A percentile compares a stretch with the other conserved stretches of the same genome.
These are phyloP conservation scores for Rhynchophorus ferrugineus DNA, from an alignment of 1,140 invertebrate species.

Conservation along the genomic window DNA sequence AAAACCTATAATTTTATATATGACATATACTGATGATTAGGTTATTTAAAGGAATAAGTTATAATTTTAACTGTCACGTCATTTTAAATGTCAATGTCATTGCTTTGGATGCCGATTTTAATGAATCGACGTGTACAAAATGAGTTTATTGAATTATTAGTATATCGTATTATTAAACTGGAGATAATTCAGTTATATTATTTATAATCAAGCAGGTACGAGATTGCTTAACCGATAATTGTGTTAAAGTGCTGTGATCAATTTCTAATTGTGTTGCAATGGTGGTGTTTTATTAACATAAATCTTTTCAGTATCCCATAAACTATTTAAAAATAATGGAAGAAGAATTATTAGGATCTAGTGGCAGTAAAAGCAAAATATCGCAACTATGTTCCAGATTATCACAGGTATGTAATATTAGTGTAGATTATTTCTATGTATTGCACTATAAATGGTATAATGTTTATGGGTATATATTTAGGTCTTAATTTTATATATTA, in stretches of 20 bases:
- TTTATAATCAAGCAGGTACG: constrained; percentile 6
- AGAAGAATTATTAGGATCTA: constrained; percentile 44
- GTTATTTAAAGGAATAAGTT: no score
- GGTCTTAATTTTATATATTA: constrained; percentile 8
- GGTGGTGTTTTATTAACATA: background rate
- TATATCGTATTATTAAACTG: background rate
- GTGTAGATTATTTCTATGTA: background rate
- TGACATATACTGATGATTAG: no score
- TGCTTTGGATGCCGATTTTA: background rate
- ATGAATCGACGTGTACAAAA: constrained; percentile 29
- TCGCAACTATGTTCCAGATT: constrained; percentile 51
- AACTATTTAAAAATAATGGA: constrained; percentile 43
- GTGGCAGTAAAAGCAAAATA: constrained; percentile 44
- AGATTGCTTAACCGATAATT: background rate
- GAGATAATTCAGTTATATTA: background rate
- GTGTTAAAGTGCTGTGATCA: background rate
- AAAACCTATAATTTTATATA: no score
- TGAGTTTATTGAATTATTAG: constrained; percentile 13
- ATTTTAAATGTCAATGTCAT: no score
- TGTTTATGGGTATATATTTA: background rate
- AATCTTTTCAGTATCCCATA: background rate
- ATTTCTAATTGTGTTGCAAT: background rate
- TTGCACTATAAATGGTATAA: background rate
- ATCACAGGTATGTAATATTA: constrained; percentile 44
- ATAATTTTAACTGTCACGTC: no score